Percentiles rank a stretch among this genome's conserved stretches.
Conservation (phyloP, 2,113 vertebrate genomes). For the Gobius niger region DNA sequence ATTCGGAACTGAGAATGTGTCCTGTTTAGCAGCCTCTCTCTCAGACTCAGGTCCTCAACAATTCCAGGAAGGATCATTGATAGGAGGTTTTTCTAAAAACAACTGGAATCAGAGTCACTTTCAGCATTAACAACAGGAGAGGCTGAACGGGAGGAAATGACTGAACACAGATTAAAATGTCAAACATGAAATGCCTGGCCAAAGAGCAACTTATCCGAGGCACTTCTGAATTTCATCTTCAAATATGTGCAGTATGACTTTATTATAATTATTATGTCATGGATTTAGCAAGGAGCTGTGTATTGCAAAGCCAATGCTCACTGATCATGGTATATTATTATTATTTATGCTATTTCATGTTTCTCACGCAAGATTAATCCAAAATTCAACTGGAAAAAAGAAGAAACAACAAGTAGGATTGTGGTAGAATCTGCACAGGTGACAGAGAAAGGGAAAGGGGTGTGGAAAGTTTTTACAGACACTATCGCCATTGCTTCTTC, state of each 20-base stretch:
- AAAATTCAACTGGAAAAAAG: slow-evolving; percentile 3
- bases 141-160: neutral
- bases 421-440: neutral
- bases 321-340: too few relatives aligned
- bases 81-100: neutral
- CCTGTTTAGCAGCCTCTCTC: neutral
- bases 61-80: slow-evolving; percentile 33
- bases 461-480: too few relatives aligned
- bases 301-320: too few relatives aligned
- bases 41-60: slow-evolving; percentile 11
- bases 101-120: neutral
- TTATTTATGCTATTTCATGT: too few relatives aligned
- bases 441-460: neutral
- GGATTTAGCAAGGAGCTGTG: neutral
- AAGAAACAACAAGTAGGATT: neutral
- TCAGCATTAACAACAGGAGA: neutral
- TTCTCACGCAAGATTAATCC: too few relatives aligned
- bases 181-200: neutral
- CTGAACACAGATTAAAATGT: neutral
- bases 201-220: neutral
- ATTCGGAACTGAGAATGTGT: slow-evolving; percentile 18
- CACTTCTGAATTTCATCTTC: neutral
- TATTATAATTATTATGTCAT: too few relatives aligned
- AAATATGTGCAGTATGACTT: too few relatives aligned
- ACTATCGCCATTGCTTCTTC: too few relatives aligned